Base-by-base conservation (phyloP, 35 echinoderm and acorn worm species). In the Ophiothrix spiculata region DNA sequence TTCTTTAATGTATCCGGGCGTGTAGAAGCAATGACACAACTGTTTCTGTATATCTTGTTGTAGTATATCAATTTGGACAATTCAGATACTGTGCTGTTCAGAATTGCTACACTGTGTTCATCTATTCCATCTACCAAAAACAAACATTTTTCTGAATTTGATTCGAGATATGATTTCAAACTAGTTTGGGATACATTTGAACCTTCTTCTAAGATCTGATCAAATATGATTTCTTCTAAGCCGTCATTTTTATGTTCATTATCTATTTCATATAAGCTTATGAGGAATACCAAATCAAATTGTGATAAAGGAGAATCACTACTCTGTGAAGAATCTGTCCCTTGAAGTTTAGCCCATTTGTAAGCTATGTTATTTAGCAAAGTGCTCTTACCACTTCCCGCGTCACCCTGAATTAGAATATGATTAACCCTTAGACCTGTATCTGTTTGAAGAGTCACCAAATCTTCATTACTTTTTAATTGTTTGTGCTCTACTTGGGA, bases 391-490 rank as follows among this genome's bases (percentile, higher is more conserved):
- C 60, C 60, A 69, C 60, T 69, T 25, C 60, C 60, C 29, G 60
- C 23, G 3, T 69, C 60, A 4, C 60, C 60, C 60, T 69, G 60
- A 69, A 69, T 69, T 2, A 69, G 60, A 25, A 69, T 25, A 25
- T 28, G 17, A 28, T 69, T 69, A 2, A 69, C 60, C 60, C 60
- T 69, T 69, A 25, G 60, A 69, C 60, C 60, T 2, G 17, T 15
- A 2, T 28, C 29, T 69, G 60, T 69, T 69, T n/a, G n/a, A 4
- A 69, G 23, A 69, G 60, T 69, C 29, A 69, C 60, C 60, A 69
- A 69, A 69, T 69, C 60, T 12, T 69, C 60, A 69, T 69, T 69
- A 25, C 60, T n/a, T n/a, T n/a, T n/a, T n/a, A n/a, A 69, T 69
- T 69, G 3, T 2, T 69, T 25, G 3, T 69, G 16, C 29, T 15